Evolutionary conservation across 2,888 invertebrate genomes (phyloP), one percentile per base, ranked within the genome.

Genomic region (Campaea margaritaria): DNA sequence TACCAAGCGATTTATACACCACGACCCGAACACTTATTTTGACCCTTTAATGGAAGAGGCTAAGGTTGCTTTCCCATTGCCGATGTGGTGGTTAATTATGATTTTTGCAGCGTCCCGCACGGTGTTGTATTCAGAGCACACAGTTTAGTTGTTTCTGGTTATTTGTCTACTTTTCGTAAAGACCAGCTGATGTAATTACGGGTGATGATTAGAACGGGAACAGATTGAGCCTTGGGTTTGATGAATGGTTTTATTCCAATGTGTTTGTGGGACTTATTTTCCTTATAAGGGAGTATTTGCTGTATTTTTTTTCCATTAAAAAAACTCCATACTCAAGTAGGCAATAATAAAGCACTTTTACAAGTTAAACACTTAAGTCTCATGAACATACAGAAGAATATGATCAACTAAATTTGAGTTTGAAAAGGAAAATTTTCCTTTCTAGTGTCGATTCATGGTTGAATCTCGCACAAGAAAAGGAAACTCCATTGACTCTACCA

Each of bases 101-200:
- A 53, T 41, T 28, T 51, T 57, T 45, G 31, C 34, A 10, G 11
- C 11, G 41, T 34, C 13, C 46, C 12, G 4, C 15, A 27, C 41
- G 28, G 28, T 13, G 46, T 31, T 45, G 45, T 50, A 45, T 57
- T 50, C 50, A 0, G 39, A 50, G 56, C 51, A 41, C 56, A 58
- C 51, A 43, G 42, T 52, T 52, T 31, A 47, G 28, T 36, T 43
- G 52, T 58, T 57, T 39, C 42, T 41, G 28, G 14, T 44, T 53
- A 45, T 53, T 44, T 27, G 45, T 45, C 36, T 42, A 28, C 14
- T 31, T 46, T 53, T 3, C 15, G 38, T 31, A 41, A 12, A 38
- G 55, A 43, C 48, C 55, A 47, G 42, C 36, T 13, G 49, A 50
- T 54, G 54, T 59, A 59, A 59, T 59, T 54, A 54, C 34, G 13